phyloP scores from a whole-genome alignment of 2,113 vertebrate species.

The Paramisgurnus dabryanus region DNA sequence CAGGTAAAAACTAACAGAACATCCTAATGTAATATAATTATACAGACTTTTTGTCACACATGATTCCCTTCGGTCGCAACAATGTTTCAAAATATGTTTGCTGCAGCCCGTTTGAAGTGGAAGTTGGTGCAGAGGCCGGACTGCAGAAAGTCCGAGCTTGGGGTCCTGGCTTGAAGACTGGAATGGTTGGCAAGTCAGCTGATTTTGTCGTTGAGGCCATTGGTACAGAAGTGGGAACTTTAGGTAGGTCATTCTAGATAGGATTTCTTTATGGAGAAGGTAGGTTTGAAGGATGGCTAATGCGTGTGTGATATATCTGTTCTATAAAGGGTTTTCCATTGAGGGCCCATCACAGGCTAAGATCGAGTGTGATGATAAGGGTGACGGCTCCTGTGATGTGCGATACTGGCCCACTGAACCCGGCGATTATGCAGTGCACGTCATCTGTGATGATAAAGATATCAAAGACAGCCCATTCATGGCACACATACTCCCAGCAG shows the following conservation, averaged over 20 bases:
- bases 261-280: too few relatives aligned
- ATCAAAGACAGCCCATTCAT: conserved; percentile 95
- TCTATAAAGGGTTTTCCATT: conserved; percentile 86
- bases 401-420: conserved; percentile 94
- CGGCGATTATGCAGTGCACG: conserved; percentile 91
- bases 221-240: conserved; percentile 89
- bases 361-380: conserved; percentile 93
- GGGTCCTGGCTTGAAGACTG: conserved; percentile 91
- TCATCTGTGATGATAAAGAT: conserved; percentile 93
- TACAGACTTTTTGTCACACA: not conserved
- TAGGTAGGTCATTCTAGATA: conserved; percentile 76
- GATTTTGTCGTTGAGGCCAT: conserved; percentile 96
- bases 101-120: conserved; percentile 87
- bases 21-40: not conserved
- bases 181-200: conserved; percentile 91
- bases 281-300: not conserved
- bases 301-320: not conserved
- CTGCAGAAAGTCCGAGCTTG: conserved; percentile 93
- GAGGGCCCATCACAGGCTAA: conserved; percentile 93
- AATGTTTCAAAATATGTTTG: conserved; percentile 7
- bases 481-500: conserved; percentile 87
- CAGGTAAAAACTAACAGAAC: conserved; percentile 73
- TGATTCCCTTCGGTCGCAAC: not conserved
- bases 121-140: conserved; percentile 82
- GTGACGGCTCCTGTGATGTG: conserved; percentile 91